Evolutionary conservation across 2,888 invertebrate species (phyloP).

Genomic region (Globia sparganii): DNA sequence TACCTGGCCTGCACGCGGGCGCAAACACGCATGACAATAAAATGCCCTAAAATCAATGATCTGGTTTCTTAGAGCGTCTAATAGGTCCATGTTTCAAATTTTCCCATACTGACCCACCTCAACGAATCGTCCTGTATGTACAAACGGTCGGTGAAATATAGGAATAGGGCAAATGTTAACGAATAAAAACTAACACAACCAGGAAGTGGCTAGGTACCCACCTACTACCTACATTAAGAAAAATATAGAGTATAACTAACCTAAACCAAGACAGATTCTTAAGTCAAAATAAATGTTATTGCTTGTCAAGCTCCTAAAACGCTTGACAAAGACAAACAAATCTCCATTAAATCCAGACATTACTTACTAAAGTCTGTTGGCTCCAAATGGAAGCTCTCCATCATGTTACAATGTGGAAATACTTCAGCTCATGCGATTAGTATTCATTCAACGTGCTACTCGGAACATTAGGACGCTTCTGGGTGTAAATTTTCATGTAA

Average conservation of each 20-base stretch:
- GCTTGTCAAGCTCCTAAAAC: background rate
- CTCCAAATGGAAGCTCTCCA: constrained; percentile 39
- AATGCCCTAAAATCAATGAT: too few species aligned
- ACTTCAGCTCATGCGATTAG: constrained; percentile 34
- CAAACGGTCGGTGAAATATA: too few species aligned
- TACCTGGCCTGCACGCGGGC: too few species aligned
- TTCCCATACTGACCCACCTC: background rate
- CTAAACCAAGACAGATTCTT: too few species aligned
- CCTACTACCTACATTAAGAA: too few species aligned
- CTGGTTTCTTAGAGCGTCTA: background rate
- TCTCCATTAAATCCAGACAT: constrained; percentile 24
- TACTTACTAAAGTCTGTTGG: constrained; percentile 24
- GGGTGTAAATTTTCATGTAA: constrained; percentile 35
- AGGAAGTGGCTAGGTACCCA: background rate
- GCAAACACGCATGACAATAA: too few species aligned
- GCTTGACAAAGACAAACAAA: constrained; percentile 13
- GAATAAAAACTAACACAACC: background rate
- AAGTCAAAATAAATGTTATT: too few species aligned
- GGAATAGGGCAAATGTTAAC: too few species aligned
- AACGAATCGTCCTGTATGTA: background rate
- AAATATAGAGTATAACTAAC: too few species aligned
- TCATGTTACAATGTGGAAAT: constrained; percentile 34
- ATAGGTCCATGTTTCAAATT: background rate
- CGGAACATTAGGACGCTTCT: constrained; percentile 38
- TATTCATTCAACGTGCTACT: constrained; percentile 49